Base-by-base conservation (phyloP, 2,888 invertebrate species). In the Allolobophora icterica region DNA sequence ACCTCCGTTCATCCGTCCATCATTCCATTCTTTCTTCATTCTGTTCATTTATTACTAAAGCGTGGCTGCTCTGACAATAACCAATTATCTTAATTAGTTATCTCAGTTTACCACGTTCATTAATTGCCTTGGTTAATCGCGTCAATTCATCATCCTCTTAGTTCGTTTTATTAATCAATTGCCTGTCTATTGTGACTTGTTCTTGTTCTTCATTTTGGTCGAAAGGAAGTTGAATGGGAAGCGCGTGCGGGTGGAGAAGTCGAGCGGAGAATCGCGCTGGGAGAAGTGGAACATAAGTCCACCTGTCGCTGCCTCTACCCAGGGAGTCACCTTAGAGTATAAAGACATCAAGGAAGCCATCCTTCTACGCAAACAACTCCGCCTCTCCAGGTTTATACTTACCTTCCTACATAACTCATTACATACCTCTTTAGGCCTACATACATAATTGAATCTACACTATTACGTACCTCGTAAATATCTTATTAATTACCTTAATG, bases 211-310 rank as follows among this genome's bases (percentile, higher is more conserved):
- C n/a, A 11, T 8, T n/a, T 71, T 3, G 71, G 11, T 71, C n/a
- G 71, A 8, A 71, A 95, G 95, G 91, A 94, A 95, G 91, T 94
- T 95, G 90, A 95, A 95, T 92, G 95, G 95, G n/a, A 94, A 95
- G 87, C 94, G 95, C 89, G 95, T 95, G 35, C 94, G 95, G 45
- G 95, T 96, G 34, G 95, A 96, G 92, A 94, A 95, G 92, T 95
- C 95, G 2, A 94, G 94, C 92, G 95, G 95, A 35, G 94, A 95
- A 90, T 94, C 95, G 42, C 93, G 95, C 30, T 94, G 94, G 91
- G 40, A 58, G 24, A 91, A 90, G 38, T 91, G 91, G 91, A 91
- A 91, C 45, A 17, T 91, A 33, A 35, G 52, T 34, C 91, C 91
- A 13, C 90, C 91, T 34, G 52, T 33, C 38, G 13, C 87, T 4